These are phyloP conservation scores for Eupithecia insigniata DNA, from an alignment of 2,888 invertebrate species.

Conservation along the genomic window DNA sequence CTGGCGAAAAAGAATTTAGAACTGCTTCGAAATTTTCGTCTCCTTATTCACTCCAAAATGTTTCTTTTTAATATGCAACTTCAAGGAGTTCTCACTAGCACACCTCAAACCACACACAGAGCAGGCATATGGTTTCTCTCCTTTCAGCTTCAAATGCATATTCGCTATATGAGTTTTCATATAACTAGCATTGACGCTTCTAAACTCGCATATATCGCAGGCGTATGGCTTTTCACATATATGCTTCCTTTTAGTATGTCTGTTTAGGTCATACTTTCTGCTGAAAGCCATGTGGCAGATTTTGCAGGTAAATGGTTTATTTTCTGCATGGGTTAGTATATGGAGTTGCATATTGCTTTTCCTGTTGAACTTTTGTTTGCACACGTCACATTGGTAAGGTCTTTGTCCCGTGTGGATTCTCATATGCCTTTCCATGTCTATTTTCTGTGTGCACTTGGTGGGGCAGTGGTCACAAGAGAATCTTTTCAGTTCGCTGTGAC, in stretches of 20 bases:
- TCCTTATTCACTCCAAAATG: neutral
- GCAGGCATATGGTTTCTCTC: neutral
- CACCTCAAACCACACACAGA: neutral
- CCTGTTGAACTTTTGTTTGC: constrained; percentile 8
- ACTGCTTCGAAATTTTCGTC: neutral
- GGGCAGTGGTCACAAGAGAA: constrained; percentile 9
- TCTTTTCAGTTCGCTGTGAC: neutral
- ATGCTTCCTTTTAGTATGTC: constrained; percentile 19
- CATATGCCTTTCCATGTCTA: constrained; percentile 11
- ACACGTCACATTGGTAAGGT: constrained; percentile 3
- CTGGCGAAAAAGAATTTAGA: no score
- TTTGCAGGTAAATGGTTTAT: constrained; percentile 2
- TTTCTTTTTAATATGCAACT: constrained; percentile 3
- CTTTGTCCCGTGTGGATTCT: constrained; percentile 5
- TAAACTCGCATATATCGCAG: constrained; percentile 19
- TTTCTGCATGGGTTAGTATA: constrained; percentile 3
- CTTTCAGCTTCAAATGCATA: constrained; percentile 5
- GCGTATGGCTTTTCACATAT: constrained; percentile 9
- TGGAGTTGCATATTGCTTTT: constrained; percentile 18
- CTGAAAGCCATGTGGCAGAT: constrained; percentile 7
- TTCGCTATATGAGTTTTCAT: constrained; percentile 16
- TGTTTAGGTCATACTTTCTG: constrained; percentile 12
- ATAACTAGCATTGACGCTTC: constrained; percentile 20
- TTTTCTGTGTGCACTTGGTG: neutral
- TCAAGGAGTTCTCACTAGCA: neutral